A percentile compares a stretch with the other conserved stretches of the same genome.
Evolutionary conservation across 2,113 vertebrate species (phyloP).

Genomic region (Phoenicopterus ruber): DNA sequence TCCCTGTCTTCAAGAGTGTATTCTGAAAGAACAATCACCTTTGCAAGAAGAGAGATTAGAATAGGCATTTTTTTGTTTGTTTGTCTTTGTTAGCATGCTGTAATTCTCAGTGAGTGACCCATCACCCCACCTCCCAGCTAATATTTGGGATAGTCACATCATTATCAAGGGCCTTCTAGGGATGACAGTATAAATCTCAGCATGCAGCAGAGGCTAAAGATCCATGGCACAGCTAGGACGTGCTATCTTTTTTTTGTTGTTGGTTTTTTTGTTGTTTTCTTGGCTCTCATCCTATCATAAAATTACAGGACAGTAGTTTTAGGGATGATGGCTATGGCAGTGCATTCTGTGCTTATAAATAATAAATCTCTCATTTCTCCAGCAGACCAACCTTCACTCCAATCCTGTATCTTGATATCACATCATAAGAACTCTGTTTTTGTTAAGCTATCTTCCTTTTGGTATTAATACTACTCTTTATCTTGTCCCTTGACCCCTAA

Average conservation of each 20-base stretch:
- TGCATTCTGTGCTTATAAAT: background rate
- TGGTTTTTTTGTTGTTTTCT: too few relatives aligned
- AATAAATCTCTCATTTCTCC: background rate
- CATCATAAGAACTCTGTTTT: background rate
- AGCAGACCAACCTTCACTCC: background rate
- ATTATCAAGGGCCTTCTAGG: background rate
- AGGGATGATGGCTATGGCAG: background rate
- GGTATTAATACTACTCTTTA: background rate
- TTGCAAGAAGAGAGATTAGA: background rate
- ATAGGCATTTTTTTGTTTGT: background rate
- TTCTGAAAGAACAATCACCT: background rate
- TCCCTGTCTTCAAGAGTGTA: background rate
- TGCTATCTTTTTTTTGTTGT: too few relatives aligned
- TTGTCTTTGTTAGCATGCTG: background rate
- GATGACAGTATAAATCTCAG: background rate
- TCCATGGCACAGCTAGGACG: too few relatives aligned
- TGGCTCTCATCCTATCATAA: too few relatives aligned
- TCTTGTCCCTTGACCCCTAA: background rate
- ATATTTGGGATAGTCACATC: background rate
- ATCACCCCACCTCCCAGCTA: background rate
- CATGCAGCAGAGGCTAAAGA: too few relatives aligned
- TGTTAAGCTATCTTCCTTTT: background rate
- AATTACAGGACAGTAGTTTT: too few relatives aligned
- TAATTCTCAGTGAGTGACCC: background rate
- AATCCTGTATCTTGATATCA: background rate